Evolutionary conservation across 1,140 invertebrate genomes (phyloP).

Genomic region (Pseudobourletiella spinata): DNA sequence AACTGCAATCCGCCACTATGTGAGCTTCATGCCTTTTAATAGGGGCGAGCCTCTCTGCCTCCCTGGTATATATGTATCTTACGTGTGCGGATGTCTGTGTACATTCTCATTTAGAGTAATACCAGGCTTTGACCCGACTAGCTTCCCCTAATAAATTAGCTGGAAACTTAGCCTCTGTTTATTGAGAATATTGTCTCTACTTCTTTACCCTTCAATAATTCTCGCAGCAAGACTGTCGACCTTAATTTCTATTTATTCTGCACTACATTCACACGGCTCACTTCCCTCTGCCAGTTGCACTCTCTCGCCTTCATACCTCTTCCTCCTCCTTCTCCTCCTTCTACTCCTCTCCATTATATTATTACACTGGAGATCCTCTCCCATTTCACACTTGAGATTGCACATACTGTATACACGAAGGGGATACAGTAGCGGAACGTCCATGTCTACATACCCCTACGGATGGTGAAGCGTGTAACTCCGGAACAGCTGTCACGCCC

Average conservation of each 20-base stretch:
- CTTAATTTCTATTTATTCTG: conserved; percentile 23
- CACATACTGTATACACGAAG: too few relatives aligned
- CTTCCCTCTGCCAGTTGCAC: conserved; percentile 1
- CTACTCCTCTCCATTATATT: neutral
- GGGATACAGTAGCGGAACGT: too few relatives aligned
- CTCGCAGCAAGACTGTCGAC: conserved; percentile 5
- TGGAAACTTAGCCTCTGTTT: conserved; percentile 6
- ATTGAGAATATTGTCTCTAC: conserved; percentile 2
- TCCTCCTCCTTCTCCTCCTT: too few relatives aligned
- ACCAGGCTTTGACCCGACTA: neutral
- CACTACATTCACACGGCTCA: neutral
- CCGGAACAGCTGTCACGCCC: neutral
- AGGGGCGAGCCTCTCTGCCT: too few relatives aligned
- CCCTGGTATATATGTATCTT: too few relatives aligned
- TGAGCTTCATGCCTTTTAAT: too few relatives aligned
- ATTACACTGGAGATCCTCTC: too few relatives aligned
- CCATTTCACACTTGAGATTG: too few relatives aligned
- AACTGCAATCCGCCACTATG: too few relatives aligned
- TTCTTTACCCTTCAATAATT: conserved; percentile 7
- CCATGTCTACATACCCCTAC: too few relatives aligned
- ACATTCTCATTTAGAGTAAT: neutral
- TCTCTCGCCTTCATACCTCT: neutral
- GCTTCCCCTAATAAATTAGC: conserved; percentile 2
- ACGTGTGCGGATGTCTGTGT: neutral
- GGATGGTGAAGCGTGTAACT: neutral